Conservation (phyloP, 2,888 invertebrate species). For the Lissonota sp. region DNA sequence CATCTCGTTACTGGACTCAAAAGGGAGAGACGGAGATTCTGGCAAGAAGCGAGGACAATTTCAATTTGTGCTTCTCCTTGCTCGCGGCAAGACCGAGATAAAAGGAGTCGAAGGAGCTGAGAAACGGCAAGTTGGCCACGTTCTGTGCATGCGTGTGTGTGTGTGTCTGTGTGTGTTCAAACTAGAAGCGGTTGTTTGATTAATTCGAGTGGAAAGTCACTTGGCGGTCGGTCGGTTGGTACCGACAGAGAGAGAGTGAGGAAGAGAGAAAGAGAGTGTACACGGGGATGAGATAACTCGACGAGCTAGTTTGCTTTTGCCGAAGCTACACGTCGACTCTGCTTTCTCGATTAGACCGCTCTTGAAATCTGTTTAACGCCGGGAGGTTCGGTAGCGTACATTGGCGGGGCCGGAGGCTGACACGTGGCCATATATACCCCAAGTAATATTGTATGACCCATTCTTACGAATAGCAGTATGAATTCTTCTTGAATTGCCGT, state of each 20-base stretch:
- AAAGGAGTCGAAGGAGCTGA: slow-evolving; percentile 42
- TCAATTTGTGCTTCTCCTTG: slow-evolving; percentile 60
- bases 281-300: slow-evolving; percentile 32
- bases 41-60: slow-evolving; percentile 58
- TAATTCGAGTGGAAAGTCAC: slow-evolving; percentile 64
- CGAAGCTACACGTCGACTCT: slow-evolving; percentile 51
- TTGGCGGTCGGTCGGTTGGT: slow-evolving; percentile 37
- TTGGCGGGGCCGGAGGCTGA: slow-evolving; percentile 3
- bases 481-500: no score
- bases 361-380: slow-evolving; percentile 68
- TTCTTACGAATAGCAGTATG: no score
- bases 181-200: slow-evolving; percentile 58
- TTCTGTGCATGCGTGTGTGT: not conserved
- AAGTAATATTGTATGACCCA: not conserved
- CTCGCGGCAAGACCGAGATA: slow-evolving; percentile 27
- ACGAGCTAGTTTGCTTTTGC: slow-evolving; percentile 58
- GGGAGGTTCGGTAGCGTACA: slow-evolving; percentile 21
- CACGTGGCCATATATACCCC: not conserved
- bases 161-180: slow-evolving; percentile 34
- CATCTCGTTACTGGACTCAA: slow-evolving; percentile 60
- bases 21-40: slow-evolving; percentile 39
- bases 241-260: not conserved
- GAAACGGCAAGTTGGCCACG: slow-evolving; percentile 43
- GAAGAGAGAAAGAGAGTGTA: not conserved
- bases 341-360: slow-evolving; percentile 66